Base-by-base conservation (phyloP, 2,797 vertebrate species). In the Jordanella pulchra region DNA sequence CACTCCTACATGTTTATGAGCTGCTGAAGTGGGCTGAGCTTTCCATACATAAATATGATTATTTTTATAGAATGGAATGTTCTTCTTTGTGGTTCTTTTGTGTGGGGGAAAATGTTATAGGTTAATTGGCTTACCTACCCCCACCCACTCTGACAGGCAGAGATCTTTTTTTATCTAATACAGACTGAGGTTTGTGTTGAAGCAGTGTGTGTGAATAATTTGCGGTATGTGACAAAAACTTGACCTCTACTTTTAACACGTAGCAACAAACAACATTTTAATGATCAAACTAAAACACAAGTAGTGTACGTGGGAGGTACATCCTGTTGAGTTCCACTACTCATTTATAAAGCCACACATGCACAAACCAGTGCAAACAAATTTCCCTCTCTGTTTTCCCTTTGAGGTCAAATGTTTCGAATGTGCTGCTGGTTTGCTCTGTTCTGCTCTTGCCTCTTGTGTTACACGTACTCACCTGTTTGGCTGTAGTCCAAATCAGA, bases 51-150 rank as follows among this genome's bases (percentile, higher is more conserved):
- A 28, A 42, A 64, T 60, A 27, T 39, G 11, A 14, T 50, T n/a
- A 12, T 66, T 15, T 48, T 23, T 28, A 50, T 27, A 21, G 15
- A 27, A 25, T 68, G 45, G 7, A 42, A 39, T 47, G 18, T 1
- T 47, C 17, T 66, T 15, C 15, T 12, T 50, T 75, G 14, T 12
- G 3, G 35, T 63, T n/a, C 55, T 44, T 58, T 25, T 44, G 2
- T 12, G 3, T 18, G 25, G 39, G 60, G 53, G 73, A 73, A 63
- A 42, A 28, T 45, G 54, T 71, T 53, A 45, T 61, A 45, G 67
- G 15, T 64, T 21, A 61, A 13, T 23, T 21, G 13, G 44, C 21
- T 66, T 32, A 66, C 5, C 23, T 47, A 47, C 18, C 28, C 53
- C 7, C 17, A 28, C 27, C 0, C 14, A 23, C 5, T 14, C 65